Conservation (phyloP, 2,113 vertebrate species). For the Apus apus region DNA sequence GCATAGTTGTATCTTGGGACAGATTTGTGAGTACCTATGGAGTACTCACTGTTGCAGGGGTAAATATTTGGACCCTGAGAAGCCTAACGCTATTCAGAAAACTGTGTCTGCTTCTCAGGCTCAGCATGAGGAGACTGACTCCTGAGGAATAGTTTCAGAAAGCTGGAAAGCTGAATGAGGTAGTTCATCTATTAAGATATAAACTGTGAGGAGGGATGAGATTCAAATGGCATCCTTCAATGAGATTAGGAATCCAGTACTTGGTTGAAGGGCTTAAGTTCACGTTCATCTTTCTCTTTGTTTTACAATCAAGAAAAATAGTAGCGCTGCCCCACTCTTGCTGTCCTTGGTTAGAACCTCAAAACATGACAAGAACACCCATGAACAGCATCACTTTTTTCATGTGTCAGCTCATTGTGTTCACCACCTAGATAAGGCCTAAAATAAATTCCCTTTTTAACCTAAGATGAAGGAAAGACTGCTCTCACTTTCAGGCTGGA, state of each 20-base stretch:
- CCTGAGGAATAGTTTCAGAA: neutral
- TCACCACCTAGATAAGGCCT: neutral
- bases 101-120: neutral
- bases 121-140: neutral
- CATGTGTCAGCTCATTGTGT: neutral
- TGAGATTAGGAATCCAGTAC: neutral
- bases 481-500: neutral
- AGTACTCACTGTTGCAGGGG: neutral
- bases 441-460: neutral
- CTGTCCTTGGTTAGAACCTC: neutral
- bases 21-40: neutral
- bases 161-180: neutral
- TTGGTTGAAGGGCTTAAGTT: neutral
- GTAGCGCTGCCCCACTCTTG: neutral
- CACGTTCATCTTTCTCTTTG: neutral
- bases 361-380: neutral
- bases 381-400: neutral
- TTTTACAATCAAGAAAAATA: neutral
- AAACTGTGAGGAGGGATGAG: neutral
- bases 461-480: neutral
- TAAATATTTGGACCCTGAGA: neutral
- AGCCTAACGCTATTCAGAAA: neutral
- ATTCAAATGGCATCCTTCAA: neutral
- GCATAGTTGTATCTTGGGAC: neutral
- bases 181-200: neutral